These are phyloP conservation scores for Entomobrya multifasciata DNA, from an alignment of 2,888 invertebrate species.

Conservation along the genomic window DNA sequence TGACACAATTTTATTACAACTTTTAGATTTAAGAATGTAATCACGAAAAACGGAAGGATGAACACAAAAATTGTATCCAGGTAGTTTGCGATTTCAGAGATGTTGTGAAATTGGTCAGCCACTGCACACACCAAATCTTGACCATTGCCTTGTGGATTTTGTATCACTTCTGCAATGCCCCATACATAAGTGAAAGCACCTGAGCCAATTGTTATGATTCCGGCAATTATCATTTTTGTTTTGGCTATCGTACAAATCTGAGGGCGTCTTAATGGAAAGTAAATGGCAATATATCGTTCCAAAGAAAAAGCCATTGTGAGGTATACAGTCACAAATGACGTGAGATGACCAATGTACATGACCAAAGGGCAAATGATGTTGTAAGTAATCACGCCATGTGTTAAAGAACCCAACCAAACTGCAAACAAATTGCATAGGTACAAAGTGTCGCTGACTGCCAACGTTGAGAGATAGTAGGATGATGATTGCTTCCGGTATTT, in stretches of 20 bases:
- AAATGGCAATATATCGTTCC: conserved; percentile 91
- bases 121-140: too few species aligned
- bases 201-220: conserved; percentile 81
- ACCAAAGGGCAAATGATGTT: conserved; percentile 87
- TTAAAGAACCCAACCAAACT: conserved; percentile 85
- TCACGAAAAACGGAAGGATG: conserved; percentile 87
- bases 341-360: conserved; percentile 87
- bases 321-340: conserved; percentile 91
- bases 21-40: conserved; percentile 87
- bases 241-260: conserved; percentile 88
- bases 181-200: conserved; percentile 76
- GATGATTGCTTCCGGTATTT: conserved; percentile 88
- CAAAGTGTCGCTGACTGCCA: conserved; percentile 89
- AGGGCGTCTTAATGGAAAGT: conserved; percentile 86
- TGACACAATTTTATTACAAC: too few species aligned
- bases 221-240: conserved; percentile 85
- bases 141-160: too few species aligned
- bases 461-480: conserved; percentile 88
- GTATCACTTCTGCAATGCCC: conserved; percentile 73
- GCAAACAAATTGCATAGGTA: conserved; percentile 87
- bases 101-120: too few species aligned
- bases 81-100: conserved; percentile 86
- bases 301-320: conserved; percentile 92
- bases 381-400: conserved; percentile 70
- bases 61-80: conserved; percentile 88